phyloP scores from a whole-genome alignment of 2,888 invertebrate genomes.

The Pristionchus exspectatus region DNA sequence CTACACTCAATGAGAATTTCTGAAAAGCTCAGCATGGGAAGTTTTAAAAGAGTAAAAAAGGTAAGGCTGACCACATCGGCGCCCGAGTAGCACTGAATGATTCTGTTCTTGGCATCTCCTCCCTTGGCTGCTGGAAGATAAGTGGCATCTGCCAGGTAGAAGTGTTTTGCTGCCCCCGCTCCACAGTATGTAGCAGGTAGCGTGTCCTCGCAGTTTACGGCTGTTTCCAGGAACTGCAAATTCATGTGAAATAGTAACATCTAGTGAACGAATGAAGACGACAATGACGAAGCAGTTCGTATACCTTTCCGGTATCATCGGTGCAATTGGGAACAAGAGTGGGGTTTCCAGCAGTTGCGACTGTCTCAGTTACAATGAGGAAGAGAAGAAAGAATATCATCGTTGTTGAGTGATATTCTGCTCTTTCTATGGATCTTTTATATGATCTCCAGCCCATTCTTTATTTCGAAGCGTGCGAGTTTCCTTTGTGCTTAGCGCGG shows the following conservation, averaged over 20 bases:
- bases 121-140: background rate
- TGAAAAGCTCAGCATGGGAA: background rate
- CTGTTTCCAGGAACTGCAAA: background rate
- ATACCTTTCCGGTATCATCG: background rate
- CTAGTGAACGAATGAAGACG: background rate
- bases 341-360: background rate
- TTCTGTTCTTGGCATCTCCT: background rate
- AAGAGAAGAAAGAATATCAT: background rate
- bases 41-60: background rate
- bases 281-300: background rate
- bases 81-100: slow-evolving; percentile 41
- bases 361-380: background rate
- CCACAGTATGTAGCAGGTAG: background rate
- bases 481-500: background rate
- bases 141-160: slow-evolving; percentile 12
- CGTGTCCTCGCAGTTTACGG: slow-evolving; percentile 25
- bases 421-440: background rate
- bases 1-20: no score
- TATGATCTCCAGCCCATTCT: background rate
- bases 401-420: background rate
- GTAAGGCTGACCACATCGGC: background rate
- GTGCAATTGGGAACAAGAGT: background rate
- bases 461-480: background rate
- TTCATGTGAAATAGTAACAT: background rate
- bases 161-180: background rate